phyloP scores from a whole-genome alignment of 2,797 vertebrate genomes.

The Falco cherrug region DNA sequence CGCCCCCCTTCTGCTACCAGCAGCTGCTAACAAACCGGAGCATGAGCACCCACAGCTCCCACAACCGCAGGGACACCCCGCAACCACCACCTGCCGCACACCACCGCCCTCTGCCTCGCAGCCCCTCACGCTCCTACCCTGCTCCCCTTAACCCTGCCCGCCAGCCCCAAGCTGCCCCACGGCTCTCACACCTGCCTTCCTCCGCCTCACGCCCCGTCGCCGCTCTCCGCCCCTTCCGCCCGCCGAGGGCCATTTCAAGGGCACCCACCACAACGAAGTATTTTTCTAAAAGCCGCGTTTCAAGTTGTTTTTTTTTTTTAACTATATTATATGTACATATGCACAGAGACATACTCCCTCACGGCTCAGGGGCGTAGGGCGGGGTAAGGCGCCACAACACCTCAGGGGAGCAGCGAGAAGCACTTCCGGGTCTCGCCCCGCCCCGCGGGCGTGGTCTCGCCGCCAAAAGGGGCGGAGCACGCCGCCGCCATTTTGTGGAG shows the following conservation, averaged over 20 bases:
- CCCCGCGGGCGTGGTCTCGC: slow-evolving; percentile 40
- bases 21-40: neutral
- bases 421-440: neutral
- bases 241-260: neutral
- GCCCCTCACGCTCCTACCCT: neutral
- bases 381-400: no score
- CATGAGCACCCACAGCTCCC: neutral
- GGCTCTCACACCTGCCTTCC: no score
- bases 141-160: no score
- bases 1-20: neutral
- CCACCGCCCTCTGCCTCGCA: neutral
- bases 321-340: neutral
- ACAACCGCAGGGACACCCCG: no score
- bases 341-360: no score
- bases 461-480: neutral
- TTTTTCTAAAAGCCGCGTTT: neutral
- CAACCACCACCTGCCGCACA: neutral
- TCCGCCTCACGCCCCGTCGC: neutral
- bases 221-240: neutral
- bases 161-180: no score
- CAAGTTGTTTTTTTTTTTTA: no score
- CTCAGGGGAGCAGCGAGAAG: neutral
- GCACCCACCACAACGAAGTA: neutral
- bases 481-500: slow-evolving; percentile 76
- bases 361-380: no score